Evolutionary conservation across 2,888 invertebrate genomes (phyloP).

Genomic region (Lochmaea crataegi): DNA sequence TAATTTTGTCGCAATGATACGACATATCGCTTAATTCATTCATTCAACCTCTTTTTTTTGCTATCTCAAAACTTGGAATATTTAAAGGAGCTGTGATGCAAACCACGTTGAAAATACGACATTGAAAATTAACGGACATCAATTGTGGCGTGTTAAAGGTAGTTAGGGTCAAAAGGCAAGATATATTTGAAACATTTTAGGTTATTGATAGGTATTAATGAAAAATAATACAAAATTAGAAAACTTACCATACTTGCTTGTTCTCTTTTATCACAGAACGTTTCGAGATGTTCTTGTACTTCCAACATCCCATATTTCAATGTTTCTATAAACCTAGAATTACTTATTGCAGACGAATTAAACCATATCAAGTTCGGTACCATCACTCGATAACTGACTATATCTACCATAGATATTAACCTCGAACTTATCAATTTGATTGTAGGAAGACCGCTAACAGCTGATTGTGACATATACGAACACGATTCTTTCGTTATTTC

Average conservation of each 20-base stretch:
- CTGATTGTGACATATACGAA: constrained; percentile 70
- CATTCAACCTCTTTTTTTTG: no score
- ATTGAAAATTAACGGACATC: no score
- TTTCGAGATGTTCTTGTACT: constrained; percentile 95
- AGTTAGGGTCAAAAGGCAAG: no score
- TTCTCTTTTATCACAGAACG: constrained; percentile 91
- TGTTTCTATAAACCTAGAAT: constrained; percentile 81
- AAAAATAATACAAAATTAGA: no score
- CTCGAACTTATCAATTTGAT: constrained; percentile 67
- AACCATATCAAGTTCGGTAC: constrained; percentile 94
- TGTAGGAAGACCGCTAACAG: constrained; percentile 66
- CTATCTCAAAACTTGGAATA: no score
- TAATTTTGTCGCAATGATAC: no score
- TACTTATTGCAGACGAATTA: constrained; percentile 77
- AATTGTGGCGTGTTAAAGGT: no score
- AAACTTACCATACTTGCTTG: constrained; percentile 81
- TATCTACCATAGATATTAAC: constrained; percentile 72
- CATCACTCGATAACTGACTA: constrained; percentile 70
- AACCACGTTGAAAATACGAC: no score
- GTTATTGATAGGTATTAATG: no score
- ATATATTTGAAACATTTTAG: no score
- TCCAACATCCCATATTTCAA: constrained; percentile 91
- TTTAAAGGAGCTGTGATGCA: no score
- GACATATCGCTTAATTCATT: no score
- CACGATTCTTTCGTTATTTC: constrained; percentile 81